Base-by-base conservation (phyloP, 2,113 vertebrate species). In the Callopanchax toddi region DNA sequence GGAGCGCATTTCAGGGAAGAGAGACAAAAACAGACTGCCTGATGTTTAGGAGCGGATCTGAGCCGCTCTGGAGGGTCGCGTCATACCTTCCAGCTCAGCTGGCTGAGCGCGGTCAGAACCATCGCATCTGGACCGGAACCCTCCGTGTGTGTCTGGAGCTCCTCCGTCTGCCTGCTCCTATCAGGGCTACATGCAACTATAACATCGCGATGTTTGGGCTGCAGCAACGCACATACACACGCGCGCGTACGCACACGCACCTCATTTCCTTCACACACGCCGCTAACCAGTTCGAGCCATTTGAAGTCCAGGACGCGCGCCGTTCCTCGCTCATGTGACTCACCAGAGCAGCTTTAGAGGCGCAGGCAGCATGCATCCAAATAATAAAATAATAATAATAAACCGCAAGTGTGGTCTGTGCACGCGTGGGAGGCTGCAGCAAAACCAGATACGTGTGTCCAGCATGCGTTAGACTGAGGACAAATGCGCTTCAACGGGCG, bases 401-500 rank as follows among this genome's bases (percentile, higher is more conserved):
- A 36, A 6, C 5, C 17, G 29, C 49, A 29, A 61, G 18, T 44
- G 29, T 1, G 61, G 74, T 72, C 53, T 51, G 70, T 65, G 56
- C 74, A 44, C 32, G 60, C 67, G 11, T 20, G 17, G 10, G 63
- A 75, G 67, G 63, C n/a, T 89, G 84, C 84, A 83, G 73, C 69
- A 76, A 81, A 85, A 82, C 12, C 45, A 56, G 49, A n/a, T n/a
- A n/a, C n/a, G n/a, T n/a, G n/a, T n/a, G n/a, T 71, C 46, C 60
- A 23, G 63, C 85, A 84, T 89, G 89, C 85, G 68, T 53, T 32
- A 9, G 29, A 32, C 10, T 32, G 6, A 32, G 29, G 29, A 77
- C 79, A 9, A 55, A 83, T 76, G 64, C 49, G 63, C 73, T 61
- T 90, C 95, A 78, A 95, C 88, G 54, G 94, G 91, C 75, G 91